Percentiles rank a stretch among this genome's conserved stretches.
Evolutionary conservation across 2,888 invertebrate genomes (phyloP).

Genomic region (Chrysolina oricalcia): DNA sequence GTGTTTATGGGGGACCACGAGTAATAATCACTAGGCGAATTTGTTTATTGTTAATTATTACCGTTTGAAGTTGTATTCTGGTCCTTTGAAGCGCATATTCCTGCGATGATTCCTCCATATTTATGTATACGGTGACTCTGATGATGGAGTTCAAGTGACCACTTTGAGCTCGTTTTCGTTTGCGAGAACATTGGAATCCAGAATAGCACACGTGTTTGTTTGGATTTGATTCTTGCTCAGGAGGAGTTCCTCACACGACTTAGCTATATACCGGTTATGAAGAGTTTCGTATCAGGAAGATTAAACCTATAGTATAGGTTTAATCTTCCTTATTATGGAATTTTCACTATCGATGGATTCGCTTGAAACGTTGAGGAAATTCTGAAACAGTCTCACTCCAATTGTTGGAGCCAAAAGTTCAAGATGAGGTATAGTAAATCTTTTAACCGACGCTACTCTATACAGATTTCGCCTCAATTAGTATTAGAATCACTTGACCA

Average conservation of each 20-base stretch:
- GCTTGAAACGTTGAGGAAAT: too few relatives aligned
- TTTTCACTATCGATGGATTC: too few relatives aligned
- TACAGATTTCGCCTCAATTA: too few relatives aligned
- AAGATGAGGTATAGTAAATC: too few relatives aligned
- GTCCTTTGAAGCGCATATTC: conserved; percentile 47
- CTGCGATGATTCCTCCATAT: conserved; percentile 31
- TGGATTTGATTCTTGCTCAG: neutral
- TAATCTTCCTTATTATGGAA: too few relatives aligned
- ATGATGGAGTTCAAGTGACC: conserved; percentile 30
- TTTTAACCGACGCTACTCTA: too few relatives aligned
- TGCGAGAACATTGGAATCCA: neutral
- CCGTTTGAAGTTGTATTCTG: conserved; percentile 47
- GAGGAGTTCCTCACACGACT: neutral
- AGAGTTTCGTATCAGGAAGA: too few relatives aligned
- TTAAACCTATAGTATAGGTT: too few relatives aligned
- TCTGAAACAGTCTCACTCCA: too few relatives aligned
- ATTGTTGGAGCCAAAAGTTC: too few relatives aligned
- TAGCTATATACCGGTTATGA: too few relatives aligned
- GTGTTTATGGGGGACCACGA: conserved; percentile 61
- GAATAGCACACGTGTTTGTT: neutral
- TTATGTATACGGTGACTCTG: conserved; percentile 22
- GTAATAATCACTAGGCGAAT: conserved; percentile 68
- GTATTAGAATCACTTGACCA: too few relatives aligned
- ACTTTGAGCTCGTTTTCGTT: conserved; percentile 12
- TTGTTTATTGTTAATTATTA: conserved; percentile 70